phyloP scores from a whole-genome alignment of 2,888 invertebrate species.

The Chirona hameri region DNA sequence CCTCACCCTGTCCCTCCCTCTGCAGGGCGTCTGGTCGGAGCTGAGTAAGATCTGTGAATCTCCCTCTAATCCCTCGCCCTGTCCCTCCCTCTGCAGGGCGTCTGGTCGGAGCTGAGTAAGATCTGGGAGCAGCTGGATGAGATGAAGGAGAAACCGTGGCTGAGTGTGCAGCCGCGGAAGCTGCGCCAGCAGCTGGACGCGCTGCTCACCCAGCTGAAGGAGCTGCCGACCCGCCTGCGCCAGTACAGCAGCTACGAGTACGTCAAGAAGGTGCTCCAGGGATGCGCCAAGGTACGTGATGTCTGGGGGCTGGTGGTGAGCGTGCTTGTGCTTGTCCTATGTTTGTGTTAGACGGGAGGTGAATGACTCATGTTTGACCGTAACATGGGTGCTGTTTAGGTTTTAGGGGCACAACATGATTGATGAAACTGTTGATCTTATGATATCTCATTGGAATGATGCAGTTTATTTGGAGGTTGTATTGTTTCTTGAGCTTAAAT shows the following conservation, averaged over 20 bases:
- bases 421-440: too few species aligned
- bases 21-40: constrained; percentile 86
- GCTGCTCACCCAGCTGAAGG: constrained; percentile 89
- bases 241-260: constrained; percentile 98
- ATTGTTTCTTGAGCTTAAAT: too few species aligned
- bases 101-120: constrained; percentile 92
- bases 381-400: too few species aligned
- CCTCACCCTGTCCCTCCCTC: neutral
- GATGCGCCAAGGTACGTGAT: constrained; percentile 72
- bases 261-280: constrained; percentile 91
- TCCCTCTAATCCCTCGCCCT: neutral
- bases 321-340: constrained; percentile 50
- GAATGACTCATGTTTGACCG: too few species aligned
- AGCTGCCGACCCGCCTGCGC: constrained; percentile 86
- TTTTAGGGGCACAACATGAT: too few species aligned
- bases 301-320: constrained; percentile 45
- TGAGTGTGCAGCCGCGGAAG: constrained; percentile 96
- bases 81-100: constrained; percentile 58
- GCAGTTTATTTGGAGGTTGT: too few species aligned
- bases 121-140: constrained; percentile 98
- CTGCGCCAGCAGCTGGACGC: constrained; percentile 91
- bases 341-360: too few species aligned
- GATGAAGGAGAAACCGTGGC: constrained; percentile 95
- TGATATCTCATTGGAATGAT: too few species aligned
- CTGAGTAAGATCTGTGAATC: constrained; percentile 86